Base-by-base conservation (phyloP, 1,140 invertebrate species). In the Aphidius gifuensis region DNA sequence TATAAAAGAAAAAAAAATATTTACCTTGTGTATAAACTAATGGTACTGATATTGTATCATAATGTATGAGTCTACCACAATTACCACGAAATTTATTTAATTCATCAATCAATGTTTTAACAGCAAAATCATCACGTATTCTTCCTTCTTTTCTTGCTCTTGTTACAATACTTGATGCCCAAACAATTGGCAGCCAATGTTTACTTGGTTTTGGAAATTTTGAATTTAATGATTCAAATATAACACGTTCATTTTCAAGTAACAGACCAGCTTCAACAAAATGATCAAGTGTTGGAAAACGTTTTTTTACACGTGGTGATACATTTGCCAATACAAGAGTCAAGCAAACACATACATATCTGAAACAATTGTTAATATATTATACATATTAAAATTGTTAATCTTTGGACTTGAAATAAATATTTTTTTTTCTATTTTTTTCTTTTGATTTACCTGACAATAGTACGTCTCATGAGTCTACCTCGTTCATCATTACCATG, bases 111-210 rank as follows among this genome's bases (percentile, higher is more conserved):
- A 96, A 85, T 0, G 92, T 94, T 74, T 96, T 95, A 0, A 96
- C 89, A 1, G 93, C 92, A 72, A 94, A 94, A 77, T 97, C 95
- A 69, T 96, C 93, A 54, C 93, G 85, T 68, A 97, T 95, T 68
- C 92, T 82, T 1, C 92, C 93, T 81, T 98, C 95, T 74, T 93
- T 93, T 4, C 94, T 83, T 38, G 91, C 91, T 44, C 90, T 82
- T 0, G 92, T 93, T 38, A 96, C 88, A 58, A 97, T 91, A 74
- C 90, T 92, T 5, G 92, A 88, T 1, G 93, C 92, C 95, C 94
- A 97, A 23, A 96, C 90, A 48, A 97, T 88, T 38, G 96, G 96
- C 72, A 98, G 85, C 93, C 94, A 98, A 75, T 95, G 94, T 74
- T 96, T 97, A 39, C 91, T 90, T 64, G 93, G 91, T 51, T 91